Conservation (phyloP, 2,113 vertebrate species). For the Saguinus imperator region DNA sequence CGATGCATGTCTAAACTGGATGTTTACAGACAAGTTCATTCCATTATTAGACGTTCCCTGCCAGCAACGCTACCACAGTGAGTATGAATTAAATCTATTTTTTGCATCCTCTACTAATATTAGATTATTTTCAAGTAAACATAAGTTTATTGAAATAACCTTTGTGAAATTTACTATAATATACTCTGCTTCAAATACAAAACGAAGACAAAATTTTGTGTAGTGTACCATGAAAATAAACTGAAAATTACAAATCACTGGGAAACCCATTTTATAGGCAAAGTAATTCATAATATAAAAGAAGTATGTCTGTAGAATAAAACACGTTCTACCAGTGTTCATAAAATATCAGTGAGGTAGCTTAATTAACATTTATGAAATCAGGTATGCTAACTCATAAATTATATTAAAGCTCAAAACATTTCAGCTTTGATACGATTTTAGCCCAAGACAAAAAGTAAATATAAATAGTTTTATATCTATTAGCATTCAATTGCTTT, state of each 20-base stretch:
- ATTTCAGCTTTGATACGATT: neutral
- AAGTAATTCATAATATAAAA: neutral
- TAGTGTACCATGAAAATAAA: neutral
- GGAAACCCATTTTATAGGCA: neutral
- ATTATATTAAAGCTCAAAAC: neutral
- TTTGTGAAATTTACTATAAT: neutral
- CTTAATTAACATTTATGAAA: neutral
- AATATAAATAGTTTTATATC: neutral
- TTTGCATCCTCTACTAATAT: conserved; percentile 18
- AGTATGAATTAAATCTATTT: conserved; percentile 80
- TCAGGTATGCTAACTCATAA: neutral
- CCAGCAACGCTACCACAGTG: conserved; percentile 88
- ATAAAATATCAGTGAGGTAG: neutral
- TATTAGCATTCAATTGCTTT: neutral
- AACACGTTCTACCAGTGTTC: neutral
- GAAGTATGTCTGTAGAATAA: neutral
- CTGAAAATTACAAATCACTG: neutral
- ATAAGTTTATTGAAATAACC: neutral
- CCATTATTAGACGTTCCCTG: conserved; percentile 95
- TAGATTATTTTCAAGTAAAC: neutral
- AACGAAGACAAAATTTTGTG: neutral
- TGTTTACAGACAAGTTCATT: conserved; percentile 95
- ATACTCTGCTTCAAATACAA: neutral
- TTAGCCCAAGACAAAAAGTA: neutral
- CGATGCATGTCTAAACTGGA: conserved; percentile 97